Evolutionary conservation across 2,797 vertebrate species (phyloP), one percentile per base, ranked within the genome.

Genomic region (Ctenopoma kingsleyae): DNA sequence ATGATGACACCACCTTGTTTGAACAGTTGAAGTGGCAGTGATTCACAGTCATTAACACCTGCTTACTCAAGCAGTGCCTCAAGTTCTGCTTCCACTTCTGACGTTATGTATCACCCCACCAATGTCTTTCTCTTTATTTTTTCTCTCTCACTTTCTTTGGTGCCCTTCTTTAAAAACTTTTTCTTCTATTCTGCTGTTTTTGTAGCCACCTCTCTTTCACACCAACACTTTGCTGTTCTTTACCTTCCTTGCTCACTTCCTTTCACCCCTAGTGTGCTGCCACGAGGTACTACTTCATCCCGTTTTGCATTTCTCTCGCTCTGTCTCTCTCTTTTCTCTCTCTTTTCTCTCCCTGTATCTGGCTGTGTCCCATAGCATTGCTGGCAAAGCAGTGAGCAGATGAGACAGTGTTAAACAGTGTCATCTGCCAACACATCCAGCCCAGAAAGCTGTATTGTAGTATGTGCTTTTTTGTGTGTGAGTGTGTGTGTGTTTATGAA

Each of bases 401-500:
- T 82, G 82, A 89, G 75, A 86, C 69, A 25, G 82, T 81, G 82
- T 88, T 88, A 87, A 91, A 88, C 87, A 87, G 67, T 77, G 44
- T 89, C 80, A 82, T 89, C 83, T 87, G 87, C 84, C 86, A 89
- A 74, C 80, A 82, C 65, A 64, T 80, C 71, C 76, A 80, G 74
- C 76, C 58, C 74, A 81, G 59, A 71, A 74, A 83, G 53, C 65
- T 67, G 55, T 57, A 68, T 65, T 76, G 55, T 81, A 49, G 56
- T 57, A 48, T 78, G 71, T 43, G 41, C 4, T 59, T 53, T 40
- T 59, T 48, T 30, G 50, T 69, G 32, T 43, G 27, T 11, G 12
- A 65, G 48, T 55, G 46, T 40, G 17, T 48, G 32, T 55, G 20
- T 38, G 48, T 3, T 19, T 32, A 57, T 35, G 49, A 6, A 38